These are phyloP conservation scores for Dissostichus mawsoni DNA, from an alignment of 2,113 vertebrate species.

Conservation along the genomic window DNA sequence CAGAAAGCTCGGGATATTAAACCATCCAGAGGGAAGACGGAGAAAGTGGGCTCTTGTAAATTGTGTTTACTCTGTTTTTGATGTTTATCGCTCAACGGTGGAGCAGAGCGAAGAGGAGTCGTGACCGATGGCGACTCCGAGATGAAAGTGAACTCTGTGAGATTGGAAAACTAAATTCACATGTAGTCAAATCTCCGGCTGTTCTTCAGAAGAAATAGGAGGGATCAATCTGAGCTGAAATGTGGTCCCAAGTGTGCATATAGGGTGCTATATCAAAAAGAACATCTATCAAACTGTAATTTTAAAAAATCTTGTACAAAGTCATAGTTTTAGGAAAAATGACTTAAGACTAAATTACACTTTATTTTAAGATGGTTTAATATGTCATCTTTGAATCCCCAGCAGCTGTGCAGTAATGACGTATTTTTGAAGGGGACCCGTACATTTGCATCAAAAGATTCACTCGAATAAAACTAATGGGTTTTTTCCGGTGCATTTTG, in stretches of 20 bases:
- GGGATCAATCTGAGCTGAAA: not conserved
- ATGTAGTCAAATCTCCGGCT: conserved; percentile 9
- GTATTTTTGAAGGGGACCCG: no score
- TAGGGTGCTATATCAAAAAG: not conserved
- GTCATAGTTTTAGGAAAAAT: not conserved
- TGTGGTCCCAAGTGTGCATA: not conserved
- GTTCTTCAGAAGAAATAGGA: not conserved
- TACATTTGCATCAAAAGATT: no score
- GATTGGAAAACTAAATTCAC: conserved; percentile 28
- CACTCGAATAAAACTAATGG: no score
- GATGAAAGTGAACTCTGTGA: conserved; percentile 48
- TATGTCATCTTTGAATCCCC: no score
- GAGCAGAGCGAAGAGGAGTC: not conserved
- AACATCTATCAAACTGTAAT: not conserved
- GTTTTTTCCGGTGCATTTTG: no score
- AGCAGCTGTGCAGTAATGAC: no score
- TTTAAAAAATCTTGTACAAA: not conserved
- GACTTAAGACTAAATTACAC: no score
- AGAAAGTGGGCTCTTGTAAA: conserved; percentile 61
- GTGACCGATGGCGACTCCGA: conserved; percentile 9
- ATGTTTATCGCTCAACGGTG: conserved; percentile 49
- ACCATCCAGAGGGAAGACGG: conserved; percentile 20
- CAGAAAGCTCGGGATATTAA: conserved; percentile 65
- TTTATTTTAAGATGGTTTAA: not conserved
- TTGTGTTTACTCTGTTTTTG: conserved; percentile 56